A percentile compares a stretch with the other conserved stretches of the same genome.
phyloP scores from a whole-genome alignment of 2,113 vertebrate genomes.

The Asarcornis scutulata region DNA sequence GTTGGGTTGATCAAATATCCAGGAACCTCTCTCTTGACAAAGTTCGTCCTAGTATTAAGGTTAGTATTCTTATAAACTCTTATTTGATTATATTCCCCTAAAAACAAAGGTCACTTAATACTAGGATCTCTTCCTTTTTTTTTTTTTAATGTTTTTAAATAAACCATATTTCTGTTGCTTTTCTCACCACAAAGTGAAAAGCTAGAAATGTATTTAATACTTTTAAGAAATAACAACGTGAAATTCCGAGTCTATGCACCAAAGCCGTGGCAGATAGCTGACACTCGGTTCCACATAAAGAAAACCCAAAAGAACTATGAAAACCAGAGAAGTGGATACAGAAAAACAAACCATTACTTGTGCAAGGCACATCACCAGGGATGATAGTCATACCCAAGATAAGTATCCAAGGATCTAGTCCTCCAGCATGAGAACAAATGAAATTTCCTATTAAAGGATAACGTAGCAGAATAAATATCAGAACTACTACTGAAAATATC shows the following conservation, averaged over 20 bases:
- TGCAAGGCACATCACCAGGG: not conserved
- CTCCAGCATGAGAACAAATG: not conserved
- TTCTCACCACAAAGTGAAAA: not conserved
- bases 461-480: not conserved
- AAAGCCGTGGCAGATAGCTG: not conserved
- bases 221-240: not conserved
- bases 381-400: not conserved
- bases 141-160: not conserved
- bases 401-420: not conserved
- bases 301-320: not conserved
- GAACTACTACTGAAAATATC: not conserved
- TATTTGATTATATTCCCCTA: not conserved
- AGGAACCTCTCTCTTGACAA: not conserved
- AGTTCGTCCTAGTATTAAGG: not conserved
- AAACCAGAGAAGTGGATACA: not conserved
- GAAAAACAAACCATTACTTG: not conserved
- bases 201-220: not conserved
- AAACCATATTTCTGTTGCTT: not conserved
- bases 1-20: not conserved
- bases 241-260: not conserved
- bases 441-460: not conserved
- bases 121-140: not conserved
- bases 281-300: not conserved
- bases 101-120: not conserved
- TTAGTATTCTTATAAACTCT: not conserved